A percentile compares a stretch with the other conserved stretches of the same genome.
Conservation (phyloP, 2,888 invertebrate genomes). For the Plebejus anna region DNA sequence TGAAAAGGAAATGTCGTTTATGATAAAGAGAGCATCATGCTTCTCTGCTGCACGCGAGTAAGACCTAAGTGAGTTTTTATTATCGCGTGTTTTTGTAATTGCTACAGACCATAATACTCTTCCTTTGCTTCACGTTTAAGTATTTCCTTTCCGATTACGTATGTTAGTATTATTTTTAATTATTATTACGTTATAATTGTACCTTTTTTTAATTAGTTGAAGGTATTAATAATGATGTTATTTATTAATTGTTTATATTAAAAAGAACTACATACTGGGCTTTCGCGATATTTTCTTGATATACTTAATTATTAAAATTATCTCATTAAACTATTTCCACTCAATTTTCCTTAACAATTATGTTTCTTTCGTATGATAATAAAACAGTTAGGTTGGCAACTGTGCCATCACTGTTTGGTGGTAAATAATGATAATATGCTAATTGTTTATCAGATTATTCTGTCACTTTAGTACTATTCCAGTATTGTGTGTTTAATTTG, state of each 20-base stretch:
- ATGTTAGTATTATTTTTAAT: conserved; percentile 14
- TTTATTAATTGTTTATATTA: not conserved
- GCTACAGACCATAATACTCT: conserved; percentile 20
- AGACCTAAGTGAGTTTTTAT: conserved; percentile 23
- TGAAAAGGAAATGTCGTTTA: conserved; percentile 34
- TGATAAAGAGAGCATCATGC: conserved; percentile 35
- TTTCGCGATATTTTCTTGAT: not conserved
- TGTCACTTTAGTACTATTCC: conserved; percentile 6
- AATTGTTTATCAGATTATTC: not conserved
- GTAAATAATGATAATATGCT: not conserved
- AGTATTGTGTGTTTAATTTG: not conserved
- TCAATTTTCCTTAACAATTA: not conserved
- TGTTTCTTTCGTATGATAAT: not conserved
- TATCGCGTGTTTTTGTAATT: conserved; percentile 21
- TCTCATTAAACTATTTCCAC: not conserved
- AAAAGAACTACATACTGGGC: not conserved
- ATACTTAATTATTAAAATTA: not conserved
- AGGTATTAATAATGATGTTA: not conserved
- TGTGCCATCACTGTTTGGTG: not conserved
- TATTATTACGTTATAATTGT: not conserved
- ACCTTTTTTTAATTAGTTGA: not conserved
- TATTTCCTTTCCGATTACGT: conserved; percentile 26
- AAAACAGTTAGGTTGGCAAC: not conserved
- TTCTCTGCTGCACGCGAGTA: conserved; percentile 25
- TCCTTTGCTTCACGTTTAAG: conserved; percentile 24